Base-by-base conservation (phyloP, 2,888 invertebrate species). In the Xestoiulus laeticollis region DNA sequence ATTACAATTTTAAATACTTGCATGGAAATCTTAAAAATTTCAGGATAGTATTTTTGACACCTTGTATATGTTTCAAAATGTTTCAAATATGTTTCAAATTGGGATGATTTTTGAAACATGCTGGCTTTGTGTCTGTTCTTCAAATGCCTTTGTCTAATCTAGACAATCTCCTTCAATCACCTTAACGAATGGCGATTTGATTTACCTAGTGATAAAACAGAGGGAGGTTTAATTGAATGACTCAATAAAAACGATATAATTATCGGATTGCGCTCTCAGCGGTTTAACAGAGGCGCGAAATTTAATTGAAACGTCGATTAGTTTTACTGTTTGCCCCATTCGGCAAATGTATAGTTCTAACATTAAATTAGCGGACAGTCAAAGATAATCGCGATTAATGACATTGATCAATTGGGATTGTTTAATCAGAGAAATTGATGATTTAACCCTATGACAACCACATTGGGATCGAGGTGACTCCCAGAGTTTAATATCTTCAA, bases 331-430 rank as follows among this genome's bases (percentile, higher is more conserved):
- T 53, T n/a, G n/a, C n/a, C 19, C 19, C 53, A 12, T 16, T 59
- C 22, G 53, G 19, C 53, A 19, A 53, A n/a, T 53, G n/a, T 59
- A 59, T 59, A 22, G 22, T 22, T n/a, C n/a, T 59, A 59, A 22
- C 59, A 59, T 22, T 59, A 19, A 59, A 59, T 59, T 59, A 59
- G 6, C 6, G 59, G 59, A 59, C 59, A 59, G 59, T 59, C 22
- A 59, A 59, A 22, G 59, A 59, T 59, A 59, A 19, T 59, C 59
- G 22, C 59, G 59, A 59, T 59, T 59, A 59, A 59, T 59, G 59
- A 6, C 22, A 59, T 22, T 59, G 59, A 22, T 59, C 59, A 59
- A 59, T 6, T 4, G 22, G 22, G 22, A 6, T 59, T n/a, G 22
- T 59, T 59, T 22, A 22, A 38, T 3, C n/a, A n/a, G n/a, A n/a